A percentile compares a stretch with the other conserved stretches of the same genome.
phyloP scores from a whole-genome alignment of 2,888 invertebrate genomes.

The Petrolisthes manimaculis region DNA sequence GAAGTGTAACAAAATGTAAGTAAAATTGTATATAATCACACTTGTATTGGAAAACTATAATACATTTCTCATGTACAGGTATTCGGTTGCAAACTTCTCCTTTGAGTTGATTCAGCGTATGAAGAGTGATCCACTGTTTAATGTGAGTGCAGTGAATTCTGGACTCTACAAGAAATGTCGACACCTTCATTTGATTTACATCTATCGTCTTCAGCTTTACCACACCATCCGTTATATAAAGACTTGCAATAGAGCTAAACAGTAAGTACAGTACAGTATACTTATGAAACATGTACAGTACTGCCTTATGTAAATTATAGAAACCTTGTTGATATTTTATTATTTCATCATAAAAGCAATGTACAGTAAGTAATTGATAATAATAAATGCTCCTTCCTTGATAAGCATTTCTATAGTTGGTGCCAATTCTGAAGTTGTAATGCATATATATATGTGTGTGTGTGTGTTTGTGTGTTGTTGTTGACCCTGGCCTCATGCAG shows the following conservation, averaged over 20 bases:
- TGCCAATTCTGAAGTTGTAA: too few species aligned
- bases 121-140: constrained; percentile 82
- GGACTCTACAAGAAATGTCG: constrained; percentile 77
- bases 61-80: constrained; percentile 69
- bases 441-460: too few species aligned
- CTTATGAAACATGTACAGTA: neutral
- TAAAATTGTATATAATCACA: too few species aligned
- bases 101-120: constrained; percentile 82
- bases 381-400: too few species aligned
- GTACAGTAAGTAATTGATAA: too few species aligned
- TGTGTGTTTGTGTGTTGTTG: too few species aligned
- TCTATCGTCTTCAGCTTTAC: constrained; percentile 77
- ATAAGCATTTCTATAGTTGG: too few species aligned
- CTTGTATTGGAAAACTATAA: neutral
- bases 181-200: constrained; percentile 75
- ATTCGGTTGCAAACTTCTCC: constrained; percentile 86
- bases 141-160: constrained; percentile 80
- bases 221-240: constrained; percentile 80
- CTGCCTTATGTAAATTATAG: too few species aligned
- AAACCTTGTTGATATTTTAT: too few species aligned
- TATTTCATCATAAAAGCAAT: too few species aligned
- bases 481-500: too few species aligned
- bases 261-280: constrained; percentile 71
- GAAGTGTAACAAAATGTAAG: too few species aligned
- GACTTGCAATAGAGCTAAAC: constrained; percentile 78